phyloP scores from a whole-genome alignment of 1,140 invertebrate genomes.

The Zaprionus nigranus region DNA sequence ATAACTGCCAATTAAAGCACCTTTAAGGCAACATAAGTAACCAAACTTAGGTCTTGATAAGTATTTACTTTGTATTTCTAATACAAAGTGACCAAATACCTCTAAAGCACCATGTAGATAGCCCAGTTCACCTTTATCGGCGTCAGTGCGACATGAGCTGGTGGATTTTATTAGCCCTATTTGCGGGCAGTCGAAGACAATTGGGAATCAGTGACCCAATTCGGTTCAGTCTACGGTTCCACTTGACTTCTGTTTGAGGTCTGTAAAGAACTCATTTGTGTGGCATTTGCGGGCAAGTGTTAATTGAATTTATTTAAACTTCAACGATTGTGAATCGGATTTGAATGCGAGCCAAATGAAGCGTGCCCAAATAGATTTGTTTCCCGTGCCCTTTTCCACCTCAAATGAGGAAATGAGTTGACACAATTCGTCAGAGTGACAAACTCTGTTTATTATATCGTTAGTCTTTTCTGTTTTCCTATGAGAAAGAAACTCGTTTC shows the following conservation, averaged over 20 bases:
- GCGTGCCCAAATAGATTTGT: slow-evolving; percentile 68
- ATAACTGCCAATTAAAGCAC: slow-evolving; percentile 1
- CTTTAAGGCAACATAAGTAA: not conserved
- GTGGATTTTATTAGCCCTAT: slow-evolving; percentile 33
- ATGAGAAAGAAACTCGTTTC: slow-evolving; percentile 62
- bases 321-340: slow-evolving; percentile 43
- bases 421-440: slow-evolving; percentile 48
- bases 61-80: not conserved
- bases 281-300: slow-evolving; percentile 57
- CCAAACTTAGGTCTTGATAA: not conserved
- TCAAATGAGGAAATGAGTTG: slow-evolving; percentile 29
- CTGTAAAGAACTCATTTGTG: slow-evolving; percentile 38
- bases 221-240: slow-evolving; percentile 49
- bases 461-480: slow-evolving; percentile 36
- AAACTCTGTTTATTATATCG: slow-evolving; percentile 22
- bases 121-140: slow-evolving; percentile 53
- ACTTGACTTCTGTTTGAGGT: slow-evolving; percentile 40
- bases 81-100: slow-evolving; percentile 22
- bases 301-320: slow-evolving; percentile 74
- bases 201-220: slow-evolving; percentile 70
- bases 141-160: slow-evolving; percentile 17
- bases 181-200: slow-evolving; percentile 30
- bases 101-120: slow-evolving; percentile 21
- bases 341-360: slow-evolving; percentile 64
- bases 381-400: slow-evolving; percentile 41